Conservation (phyloP, 1,140 invertebrate species). For the Formica selysi region DNA sequence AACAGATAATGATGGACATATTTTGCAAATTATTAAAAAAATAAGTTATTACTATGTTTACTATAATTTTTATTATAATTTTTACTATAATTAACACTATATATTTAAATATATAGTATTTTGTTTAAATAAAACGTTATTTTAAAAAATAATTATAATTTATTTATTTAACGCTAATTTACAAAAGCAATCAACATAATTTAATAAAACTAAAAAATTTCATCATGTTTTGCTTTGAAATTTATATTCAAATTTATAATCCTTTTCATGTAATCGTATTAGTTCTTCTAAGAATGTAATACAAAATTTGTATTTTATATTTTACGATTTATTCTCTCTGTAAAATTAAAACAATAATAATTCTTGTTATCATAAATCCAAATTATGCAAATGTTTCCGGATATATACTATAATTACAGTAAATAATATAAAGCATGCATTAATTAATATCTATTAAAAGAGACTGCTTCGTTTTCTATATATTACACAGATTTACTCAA, state of each 20-base stretch:
- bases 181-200: no score
- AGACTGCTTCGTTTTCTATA: background rate
- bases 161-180: no score
- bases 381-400: background rate
- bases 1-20: no score
- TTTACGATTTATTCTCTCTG: background rate
- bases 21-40: no score
- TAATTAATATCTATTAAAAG: background rate
- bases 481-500: background rate
- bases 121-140: no score
- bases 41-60: no score
- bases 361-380: background rate
- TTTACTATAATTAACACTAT: no score
- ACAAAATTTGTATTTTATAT: background rate
- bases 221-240: background rate
- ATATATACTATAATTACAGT: background rate
- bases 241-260: background rate
- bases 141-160: no score
- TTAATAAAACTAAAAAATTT: no score
- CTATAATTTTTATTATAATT: no score
- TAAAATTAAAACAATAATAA: no score
- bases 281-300: background rate
- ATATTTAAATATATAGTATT: no score
- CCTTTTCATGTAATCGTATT: background rate
- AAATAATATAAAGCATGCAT: background rate